Base-by-base conservation (phyloP, 2,888 invertebrate genomes). In the Melanophora roralis region DNA sequence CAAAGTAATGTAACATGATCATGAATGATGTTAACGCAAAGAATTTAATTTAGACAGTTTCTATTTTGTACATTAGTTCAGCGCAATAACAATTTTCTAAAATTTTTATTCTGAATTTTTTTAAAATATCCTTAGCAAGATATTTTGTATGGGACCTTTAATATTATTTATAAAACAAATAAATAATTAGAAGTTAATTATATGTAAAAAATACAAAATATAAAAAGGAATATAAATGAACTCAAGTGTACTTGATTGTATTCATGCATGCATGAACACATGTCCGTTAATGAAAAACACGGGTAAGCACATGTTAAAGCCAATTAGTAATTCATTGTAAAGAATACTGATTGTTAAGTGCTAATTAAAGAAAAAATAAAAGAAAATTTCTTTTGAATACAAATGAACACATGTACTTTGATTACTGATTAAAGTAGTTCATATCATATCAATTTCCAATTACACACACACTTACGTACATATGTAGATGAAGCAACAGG, bases 261-360 rank as follows among this genome's bases (percentile, higher is more conserved):
- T 19, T 8, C 8, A 1, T 19, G 19, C 6, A 27, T 23, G 16
- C 9, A 53, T 3, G 1, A 1, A 59, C 38, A 47, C 3, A 38
- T 12, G 27, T 19, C 6, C 6, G 11, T 27, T n/a, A n/a, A n/a
- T n/a, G n/a, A n/a, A n/a, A n/a, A n/a, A 59, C 59, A 59, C 9
- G 8, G 27, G 23, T 27, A 14, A 49, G 55, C 69, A 11, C 57
- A 51, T 65, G 43, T 51, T 71, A 27, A 21, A 36, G 23, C 60
- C 74, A 79, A 79, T 79, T 65, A 75, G 59, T 65, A 55, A 65
- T 60, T 53, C 69, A 65, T 71, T 75, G 71, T 49, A 65, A 60
- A 71, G 60, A 51, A 65, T 71, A 59, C 60, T 53, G 65, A 65
- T 75, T 71, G 71, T 65, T 69, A 69, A 60, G 53, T 65, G 60